phyloP scores from a whole-genome alignment of 2,888 invertebrate species.

The Caenorhabditis uteleia region DNA sequence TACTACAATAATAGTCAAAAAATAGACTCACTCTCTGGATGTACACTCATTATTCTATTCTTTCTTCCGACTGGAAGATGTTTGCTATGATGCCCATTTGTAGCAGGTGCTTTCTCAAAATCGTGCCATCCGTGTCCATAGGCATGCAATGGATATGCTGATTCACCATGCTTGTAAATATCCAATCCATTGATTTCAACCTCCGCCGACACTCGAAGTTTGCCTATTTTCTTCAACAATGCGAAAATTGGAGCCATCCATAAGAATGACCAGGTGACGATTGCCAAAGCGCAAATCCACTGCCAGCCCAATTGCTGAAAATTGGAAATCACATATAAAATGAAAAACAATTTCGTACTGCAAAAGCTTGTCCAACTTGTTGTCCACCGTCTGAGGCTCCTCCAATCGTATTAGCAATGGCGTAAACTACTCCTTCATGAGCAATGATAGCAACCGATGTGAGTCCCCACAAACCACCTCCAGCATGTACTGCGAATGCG shows the following conservation, averaged over 20 bases:
- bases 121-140: slow-evolving; percentile 60
- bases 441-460: slow-evolving; percentile 58
- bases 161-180: slow-evolving; percentile 57
- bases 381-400: slow-evolving; percentile 33
- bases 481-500: slow-evolving; percentile 73
- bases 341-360: slow-evolving; percentile 15
- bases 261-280: slow-evolving; percentile 48
- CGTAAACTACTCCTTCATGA: slow-evolving; percentile 58
- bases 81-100: slow-evolving; percentile 21
- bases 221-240: slow-evolving; percentile 49
- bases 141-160: slow-evolving; percentile 55
- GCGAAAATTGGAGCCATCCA: slow-evolving; percentile 54
- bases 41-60: slow-evolving; percentile 32
- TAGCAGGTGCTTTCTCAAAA: slow-evolving; percentile 35
- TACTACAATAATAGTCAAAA: neutral
- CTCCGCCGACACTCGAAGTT: slow-evolving; percentile 51
- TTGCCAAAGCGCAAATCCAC: slow-evolving; percentile 49
- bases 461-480: slow-evolving; percentile 73
- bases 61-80: slow-evolving; percentile 32
- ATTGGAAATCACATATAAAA: neutral
- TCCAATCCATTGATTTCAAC: slow-evolving; percentile 56
- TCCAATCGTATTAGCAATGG: slow-evolving; percentile 48
- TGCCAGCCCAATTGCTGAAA: slow-evolving; percentile 58
- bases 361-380: slow-evolving; percentile 47
- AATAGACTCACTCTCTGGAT: slow-evolving; percentile 41